phyloP scores from a whole-genome alignment of 2,797 vertebrate genomes.

The Squalus acanthias region DNA sequence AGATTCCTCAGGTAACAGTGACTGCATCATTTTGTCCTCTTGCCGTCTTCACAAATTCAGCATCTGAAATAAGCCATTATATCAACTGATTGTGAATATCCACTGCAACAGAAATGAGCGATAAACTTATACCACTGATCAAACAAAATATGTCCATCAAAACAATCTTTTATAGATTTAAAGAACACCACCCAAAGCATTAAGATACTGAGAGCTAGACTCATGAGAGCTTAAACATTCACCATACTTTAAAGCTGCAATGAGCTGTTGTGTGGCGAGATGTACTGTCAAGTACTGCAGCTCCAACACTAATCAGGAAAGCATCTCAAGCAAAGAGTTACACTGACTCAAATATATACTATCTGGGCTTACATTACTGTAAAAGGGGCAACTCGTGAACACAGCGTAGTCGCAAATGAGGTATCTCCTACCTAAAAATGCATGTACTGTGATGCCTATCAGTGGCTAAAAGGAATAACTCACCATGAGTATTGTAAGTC shows the following conservation, averaged over 20 bases:
- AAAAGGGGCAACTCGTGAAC: not conserved
- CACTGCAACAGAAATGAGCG: not conserved
- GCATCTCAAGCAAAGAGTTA: not conserved
- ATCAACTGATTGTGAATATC: not conserved
- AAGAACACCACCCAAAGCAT: not conserved
- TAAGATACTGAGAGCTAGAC: not conserved
- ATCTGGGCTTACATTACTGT: not conserved
- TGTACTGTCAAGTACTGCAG: not conserved
- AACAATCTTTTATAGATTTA: not conserved
- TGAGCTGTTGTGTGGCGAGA: not conserved
- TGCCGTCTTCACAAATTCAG: conserved; percentile 17
- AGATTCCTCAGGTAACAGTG: not conserved
- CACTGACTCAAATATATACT: not conserved
- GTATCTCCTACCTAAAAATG: no score
- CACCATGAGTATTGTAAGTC: not conserved
- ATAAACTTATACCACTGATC: not conserved
- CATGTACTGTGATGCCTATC: not conserved
- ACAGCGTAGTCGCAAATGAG: no score
- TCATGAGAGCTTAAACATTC: not conserved
- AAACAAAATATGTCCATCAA: not conserved
- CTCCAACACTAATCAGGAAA: not conserved
- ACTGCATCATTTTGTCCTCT: not conserved
- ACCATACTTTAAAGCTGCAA: not conserved
- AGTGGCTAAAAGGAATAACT: not conserved
- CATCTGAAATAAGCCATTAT: not conserved